These are phyloP conservation scores for Styela plicata DNA, from an alignment of 23 tunicate genomes.

Conservation along the genomic window DNA sequence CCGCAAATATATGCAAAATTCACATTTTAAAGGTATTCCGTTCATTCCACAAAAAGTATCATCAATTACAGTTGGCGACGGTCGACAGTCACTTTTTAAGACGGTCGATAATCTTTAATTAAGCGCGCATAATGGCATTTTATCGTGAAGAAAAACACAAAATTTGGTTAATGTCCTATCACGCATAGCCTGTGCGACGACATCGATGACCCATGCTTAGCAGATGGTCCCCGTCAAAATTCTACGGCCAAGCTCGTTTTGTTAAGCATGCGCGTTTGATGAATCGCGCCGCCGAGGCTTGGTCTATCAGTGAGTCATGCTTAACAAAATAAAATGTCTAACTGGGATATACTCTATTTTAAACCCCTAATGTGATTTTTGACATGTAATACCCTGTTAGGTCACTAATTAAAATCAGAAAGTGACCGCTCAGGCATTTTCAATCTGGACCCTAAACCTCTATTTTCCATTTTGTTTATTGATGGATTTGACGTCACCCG, in stretches of 20 bases:
- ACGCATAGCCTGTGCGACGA: no score
- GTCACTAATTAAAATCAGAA: neutral
- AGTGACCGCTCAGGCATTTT: neutral
- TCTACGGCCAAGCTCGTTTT: no score
- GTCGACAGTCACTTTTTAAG: neutral
- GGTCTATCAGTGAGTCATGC: no score
- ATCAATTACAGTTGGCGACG: conserved; percentile 11
- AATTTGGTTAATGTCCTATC: no score
- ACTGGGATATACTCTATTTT: no score
- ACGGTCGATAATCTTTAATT: conserved; percentile 19
- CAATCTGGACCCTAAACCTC: neutral
- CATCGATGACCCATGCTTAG: no score
- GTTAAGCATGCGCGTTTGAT: no score
- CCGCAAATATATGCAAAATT: no score
- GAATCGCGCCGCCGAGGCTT: no score
- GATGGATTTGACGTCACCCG: neutral
- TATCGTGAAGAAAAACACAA: neutral
- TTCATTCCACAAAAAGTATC: neutral
- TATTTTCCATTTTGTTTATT: neutral
- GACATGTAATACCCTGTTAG: neutral
- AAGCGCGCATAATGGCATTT: conserved; percentile 11
- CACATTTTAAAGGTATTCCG: no score
- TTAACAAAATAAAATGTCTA: no score
- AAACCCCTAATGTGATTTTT: neutral
- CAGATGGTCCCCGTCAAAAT: no score